phyloP scores from a whole-genome alignment of 2,888 invertebrate species.

The Drosophila ezoana region DNA sequence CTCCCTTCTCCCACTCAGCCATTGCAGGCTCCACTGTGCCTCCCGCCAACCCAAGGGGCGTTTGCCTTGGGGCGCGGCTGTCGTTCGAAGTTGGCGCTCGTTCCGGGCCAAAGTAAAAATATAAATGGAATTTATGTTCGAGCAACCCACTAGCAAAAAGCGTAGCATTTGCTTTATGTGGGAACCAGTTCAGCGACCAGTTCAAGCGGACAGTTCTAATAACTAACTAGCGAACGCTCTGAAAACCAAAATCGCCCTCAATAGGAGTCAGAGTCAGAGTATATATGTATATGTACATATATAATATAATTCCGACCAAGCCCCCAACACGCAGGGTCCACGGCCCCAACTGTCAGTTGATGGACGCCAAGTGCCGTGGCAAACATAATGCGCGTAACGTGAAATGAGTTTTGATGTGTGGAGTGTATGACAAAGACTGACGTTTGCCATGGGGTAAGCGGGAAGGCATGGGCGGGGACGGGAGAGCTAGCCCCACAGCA shows the following conservation, averaged over 20 bases:
- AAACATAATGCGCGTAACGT: slow-evolving; percentile 76
- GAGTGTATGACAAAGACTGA: slow-evolving; percentile 34
- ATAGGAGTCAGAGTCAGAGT: not conserved
- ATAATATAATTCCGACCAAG: slow-evolving; percentile 58
- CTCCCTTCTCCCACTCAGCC: not conserved
- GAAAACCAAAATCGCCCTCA: slow-evolving; percentile 26
- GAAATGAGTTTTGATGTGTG: slow-evolving; percentile 75
- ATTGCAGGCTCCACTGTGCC: too few relatives aligned
- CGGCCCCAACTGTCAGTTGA: slow-evolving; percentile 60
- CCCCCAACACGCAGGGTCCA: slow-evolving; percentile 42
- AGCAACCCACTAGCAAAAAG: slow-evolving; percentile 34
- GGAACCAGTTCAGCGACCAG: slow-evolving; percentile 53
- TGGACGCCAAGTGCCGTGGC: slow-evolving; percentile 75
- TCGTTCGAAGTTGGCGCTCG: slow-evolving; percentile 35
- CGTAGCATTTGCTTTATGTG: slow-evolving; percentile 53
- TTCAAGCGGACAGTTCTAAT: slow-evolving; percentile 56
- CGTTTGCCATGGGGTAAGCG: slow-evolving; percentile 41
- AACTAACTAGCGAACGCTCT: slow-evolving; percentile 51
- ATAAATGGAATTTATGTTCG: slow-evolving; percentile 78
- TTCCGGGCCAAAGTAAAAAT: slow-evolving; percentile 56
- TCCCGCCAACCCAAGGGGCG: slow-evolving; percentile 37
- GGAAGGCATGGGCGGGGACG: slow-evolving; percentile 1
- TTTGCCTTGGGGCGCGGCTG: slow-evolving; percentile 61
- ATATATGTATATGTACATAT: slow-evolving; percentile 1
- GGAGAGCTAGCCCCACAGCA: not conserved